Conservation (phyloP, 2,797 vertebrate genomes). For the Erpetoichthys calabaricus region DNA sequence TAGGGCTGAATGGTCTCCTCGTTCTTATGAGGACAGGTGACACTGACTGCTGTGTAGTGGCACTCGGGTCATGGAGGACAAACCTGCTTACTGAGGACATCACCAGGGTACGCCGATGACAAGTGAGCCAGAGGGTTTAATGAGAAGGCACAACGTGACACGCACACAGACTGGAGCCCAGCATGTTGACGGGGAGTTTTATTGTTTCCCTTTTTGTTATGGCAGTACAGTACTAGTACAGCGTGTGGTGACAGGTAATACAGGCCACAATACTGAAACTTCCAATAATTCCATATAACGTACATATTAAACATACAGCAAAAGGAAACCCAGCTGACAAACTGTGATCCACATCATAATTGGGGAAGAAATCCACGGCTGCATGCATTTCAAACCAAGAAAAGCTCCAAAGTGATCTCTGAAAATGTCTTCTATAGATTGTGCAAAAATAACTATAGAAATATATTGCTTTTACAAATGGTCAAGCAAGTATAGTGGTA, state of each 20-base stretch:
- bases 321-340: constrained; percentile 27
- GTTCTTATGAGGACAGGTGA: no score
- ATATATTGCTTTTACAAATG: constrained; percentile 80
- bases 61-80: no score
- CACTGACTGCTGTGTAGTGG: no score
- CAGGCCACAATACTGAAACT: constrained; percentile 60
- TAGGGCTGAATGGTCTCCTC: no score
- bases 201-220: constrained; percentile 46
- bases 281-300: constrained; percentile 50
- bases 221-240: constrained; percentile 50
- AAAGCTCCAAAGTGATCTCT: constrained; percentile 38
- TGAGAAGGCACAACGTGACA: no score
- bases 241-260: constrained; percentile 53
- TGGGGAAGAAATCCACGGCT: constrained; percentile 23
- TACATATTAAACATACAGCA: constrained; percentile 52
- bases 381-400: constrained; percentile 47
- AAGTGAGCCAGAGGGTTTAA: no score
- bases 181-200: constrained; percentile 26
- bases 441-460: constrained; percentile 98
- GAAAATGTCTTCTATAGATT: constrained; percentile 75
- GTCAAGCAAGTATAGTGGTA: constrained; percentile 61
- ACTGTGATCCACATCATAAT: background rate
- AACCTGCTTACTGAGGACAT: no score
- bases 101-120: no score
- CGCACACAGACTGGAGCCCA: no score